Base-by-base conservation (phyloP, 2,888 invertebrate species). In the Parelbella ahira region DNA sequence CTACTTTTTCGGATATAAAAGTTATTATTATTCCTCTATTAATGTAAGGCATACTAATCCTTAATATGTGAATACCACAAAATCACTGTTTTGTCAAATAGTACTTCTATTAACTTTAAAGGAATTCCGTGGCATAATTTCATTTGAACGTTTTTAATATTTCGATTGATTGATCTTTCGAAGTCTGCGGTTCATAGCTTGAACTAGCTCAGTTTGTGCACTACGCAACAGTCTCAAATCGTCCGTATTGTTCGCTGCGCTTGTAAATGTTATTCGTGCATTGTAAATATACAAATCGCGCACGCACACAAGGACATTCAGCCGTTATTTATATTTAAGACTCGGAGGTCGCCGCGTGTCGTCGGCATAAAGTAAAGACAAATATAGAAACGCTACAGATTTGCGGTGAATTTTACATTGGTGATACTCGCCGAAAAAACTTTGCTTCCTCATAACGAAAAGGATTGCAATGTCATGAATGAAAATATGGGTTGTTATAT, bases 181-280 rank as follows among this genome's bases (percentile, higher is more conserved):
- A n/a, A n/a, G n/a, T n/a, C n/a, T n/a, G n/a, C n/a, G n/a, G n/a
- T n/a, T n/a, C n/a, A 10, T 39, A 25, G 30, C 32, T 19, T 32
- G 4, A 8, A 25, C 2, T 41, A 41, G 27, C 33, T 41, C 10
- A 15, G 27, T n/a, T 20, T 37, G 9, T 28, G 8, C 29, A 51
- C 56, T 78, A 67, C 50, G 51, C 41, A 33, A 30, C 58, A 5
- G 29, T 45, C 57, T 56, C 46, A 53, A 63, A 41, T 49, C 41
- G 51, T 53, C 60, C 58, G 77, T 81, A 84, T 84, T 83, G 84
- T 84, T 80, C 71, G 67, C 65, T 63, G 56, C 58, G 71, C 68
- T 69, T 69, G 75, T 70, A 70, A 68, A 72, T 74, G 74, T 73
- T 68, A 70, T 72, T 70, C 69, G 68, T 69, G 68, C 68, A 62